Percentiles rank a stretch among this genome's conserved stretches.
These are phyloP conservation scores for Schizopygopsis malacanthus DNA, from an alignment of 2,797 vertebrate genomes.

Conservation along the genomic window DNA sequence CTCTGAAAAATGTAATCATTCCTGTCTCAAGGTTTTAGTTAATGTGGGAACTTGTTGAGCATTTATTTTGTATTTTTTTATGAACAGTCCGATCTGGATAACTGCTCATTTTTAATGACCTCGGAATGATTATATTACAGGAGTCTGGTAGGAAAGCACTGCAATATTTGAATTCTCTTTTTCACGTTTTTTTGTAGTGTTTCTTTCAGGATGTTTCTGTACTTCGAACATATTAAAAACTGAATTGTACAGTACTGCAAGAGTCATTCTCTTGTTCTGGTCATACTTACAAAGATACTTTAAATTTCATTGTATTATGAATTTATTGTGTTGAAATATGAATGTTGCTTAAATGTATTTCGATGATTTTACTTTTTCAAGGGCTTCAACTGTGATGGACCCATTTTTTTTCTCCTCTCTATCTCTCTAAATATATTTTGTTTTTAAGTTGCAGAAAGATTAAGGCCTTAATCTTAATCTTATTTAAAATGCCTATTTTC, in stretches of 20 bases:
- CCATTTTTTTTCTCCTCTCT: constrained; percentile 65
- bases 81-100: constrained; percentile 58
- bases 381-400: constrained; percentile 81
- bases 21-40: constrained; percentile 37
- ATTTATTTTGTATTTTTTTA: neutral
- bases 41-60: constrained; percentile 51
- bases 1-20: constrained; percentile 28
- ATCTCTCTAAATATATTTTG: constrained; percentile 66
- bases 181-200: constrained; percentile 49
- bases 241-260: constrained; percentile 78
- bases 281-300: constrained; percentile 72
- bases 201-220: constrained; percentile 42
- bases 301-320: constrained; percentile 80
- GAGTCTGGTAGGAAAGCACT: constrained; percentile 67
- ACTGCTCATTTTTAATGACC: constrained; percentile 68
- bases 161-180: constrained; percentile 79
- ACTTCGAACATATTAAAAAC: constrained; percentile 71
- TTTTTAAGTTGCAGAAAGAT: constrained; percentile 79
- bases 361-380: constrained; percentile 78
- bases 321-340: constrained; percentile 84
- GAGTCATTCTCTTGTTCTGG: constrained; percentile 72
- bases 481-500: constrained; percentile 73
- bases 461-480: constrained; percentile 68
- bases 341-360: constrained; percentile 85
- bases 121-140: constrained; percentile 62